phyloP scores from a whole-genome alignment of 2,797 vertebrate genomes.

The Bradypodion pumilum region DNA sequence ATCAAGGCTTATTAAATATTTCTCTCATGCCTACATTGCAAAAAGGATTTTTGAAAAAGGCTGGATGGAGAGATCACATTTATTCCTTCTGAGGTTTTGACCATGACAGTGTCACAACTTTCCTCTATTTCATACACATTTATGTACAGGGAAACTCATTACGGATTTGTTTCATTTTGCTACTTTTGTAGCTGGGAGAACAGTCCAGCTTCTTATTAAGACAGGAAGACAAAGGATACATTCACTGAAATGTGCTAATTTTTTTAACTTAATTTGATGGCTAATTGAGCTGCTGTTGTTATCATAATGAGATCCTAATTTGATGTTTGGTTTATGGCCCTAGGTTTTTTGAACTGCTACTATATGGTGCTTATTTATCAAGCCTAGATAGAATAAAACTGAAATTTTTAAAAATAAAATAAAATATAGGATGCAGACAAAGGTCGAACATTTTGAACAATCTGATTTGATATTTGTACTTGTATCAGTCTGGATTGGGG shows the following conservation, averaged over 20 bases:
- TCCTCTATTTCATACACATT: not conserved
- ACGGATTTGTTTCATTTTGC: not conserved
- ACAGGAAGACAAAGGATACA: conserved; percentile 19
- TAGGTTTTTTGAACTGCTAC: not conserved
- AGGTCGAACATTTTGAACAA: too few species aligned
- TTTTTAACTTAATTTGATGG: conserved; percentile 33
- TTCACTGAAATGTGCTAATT: not conserved
- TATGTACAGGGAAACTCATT: not conserved
- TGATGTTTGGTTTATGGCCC: conserved; percentile 13
- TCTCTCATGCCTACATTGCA: not conserved
- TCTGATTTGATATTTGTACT: too few species aligned
- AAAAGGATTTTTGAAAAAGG: not conserved
- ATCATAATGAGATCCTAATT: conserved; percentile 36
- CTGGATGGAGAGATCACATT: not conserved
- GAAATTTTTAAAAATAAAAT: not conserved
- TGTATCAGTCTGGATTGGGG: too few species aligned
- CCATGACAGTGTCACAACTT: not conserved
- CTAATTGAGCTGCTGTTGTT: conserved; percentile 29
- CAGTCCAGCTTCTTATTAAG: conserved; percentile 3
- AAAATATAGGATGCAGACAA: not conserved
- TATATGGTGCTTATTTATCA: not conserved
- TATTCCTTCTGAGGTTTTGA: not conserved
- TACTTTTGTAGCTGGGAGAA: conserved; percentile 17
- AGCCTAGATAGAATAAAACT: not conserved
- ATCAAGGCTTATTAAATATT: not conserved